Percentiles rank a stretch among this genome's conserved stretches.
Evolutionary conservation across 2,797 vertebrate genomes (phyloP).

Genomic region (Pantherophis alleghaniensis): DNA sequence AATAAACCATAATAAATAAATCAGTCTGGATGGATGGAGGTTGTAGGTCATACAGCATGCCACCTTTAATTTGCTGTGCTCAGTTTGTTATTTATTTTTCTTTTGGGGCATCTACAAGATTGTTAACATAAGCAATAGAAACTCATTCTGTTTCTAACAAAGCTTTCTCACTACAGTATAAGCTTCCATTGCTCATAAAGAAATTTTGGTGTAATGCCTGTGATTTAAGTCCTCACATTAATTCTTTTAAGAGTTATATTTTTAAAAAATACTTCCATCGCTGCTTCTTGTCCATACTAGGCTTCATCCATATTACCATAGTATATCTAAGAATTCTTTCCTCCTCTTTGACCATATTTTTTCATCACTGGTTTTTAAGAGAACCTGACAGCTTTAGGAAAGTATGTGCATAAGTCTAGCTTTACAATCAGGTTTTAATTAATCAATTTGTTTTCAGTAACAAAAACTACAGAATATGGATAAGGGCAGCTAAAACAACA

Average conservation of each 20-base stretch:
- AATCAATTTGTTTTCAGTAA: background rate
- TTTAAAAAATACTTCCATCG: conserved; percentile 8
- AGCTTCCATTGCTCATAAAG: background rate
- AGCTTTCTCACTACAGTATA: background rate
- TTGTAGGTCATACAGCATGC: conserved; percentile 19
- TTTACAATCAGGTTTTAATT: background rate
- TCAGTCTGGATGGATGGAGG: background rate
- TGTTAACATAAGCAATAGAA: background rate
- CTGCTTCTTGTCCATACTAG: conserved; percentile 20
- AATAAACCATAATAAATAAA: conserved; percentile 26
- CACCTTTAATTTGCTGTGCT: background rate
- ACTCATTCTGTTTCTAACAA: background rate
- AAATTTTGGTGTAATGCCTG: background rate
- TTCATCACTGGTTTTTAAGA: conserved; percentile 25
- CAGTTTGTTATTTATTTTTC: background rate
- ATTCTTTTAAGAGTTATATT: conserved; percentile 27
- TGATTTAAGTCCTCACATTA: conserved; percentile 43
- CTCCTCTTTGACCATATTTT: background rate
- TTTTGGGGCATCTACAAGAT: background rate
- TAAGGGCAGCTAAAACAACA: background rate
- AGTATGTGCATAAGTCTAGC: background rate
- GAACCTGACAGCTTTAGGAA: background rate
- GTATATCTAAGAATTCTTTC: conserved; percentile 11
- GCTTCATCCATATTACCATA: conserved; percentile 36
- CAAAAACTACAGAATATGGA: background rate